Evolutionary conservation across 2,888 invertebrate genomes (phyloP).

Genomic region (Caenorhabditis sinica): DNA sequence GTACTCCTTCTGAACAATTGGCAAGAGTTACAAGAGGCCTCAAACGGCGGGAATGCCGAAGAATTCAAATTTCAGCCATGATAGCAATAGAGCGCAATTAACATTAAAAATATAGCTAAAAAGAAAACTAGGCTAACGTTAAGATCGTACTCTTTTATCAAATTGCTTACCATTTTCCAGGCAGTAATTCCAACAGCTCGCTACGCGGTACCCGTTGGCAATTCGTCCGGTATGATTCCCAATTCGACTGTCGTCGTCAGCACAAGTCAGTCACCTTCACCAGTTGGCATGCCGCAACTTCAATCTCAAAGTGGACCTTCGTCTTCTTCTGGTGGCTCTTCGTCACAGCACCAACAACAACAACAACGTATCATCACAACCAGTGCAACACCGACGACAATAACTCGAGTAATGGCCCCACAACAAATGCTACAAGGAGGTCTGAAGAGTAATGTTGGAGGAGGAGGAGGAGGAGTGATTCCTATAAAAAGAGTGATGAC

Average conservation of each 20-base stretch:
- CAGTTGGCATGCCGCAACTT: slow-evolving; percentile 54
- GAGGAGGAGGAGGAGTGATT: neutral
- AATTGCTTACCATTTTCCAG: slow-evolving; percentile 44
- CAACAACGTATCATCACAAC: neutral
- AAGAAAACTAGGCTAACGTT: too few relatives aligned
- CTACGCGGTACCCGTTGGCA: slow-evolving; percentile 28
- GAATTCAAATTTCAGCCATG: too few relatives aligned
- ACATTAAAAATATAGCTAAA: neutral
- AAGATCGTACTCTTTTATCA: too few relatives aligned
- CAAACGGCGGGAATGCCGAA: too few relatives aligned
- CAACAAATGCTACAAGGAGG: slow-evolving; percentile 23
- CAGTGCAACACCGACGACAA: neutral
- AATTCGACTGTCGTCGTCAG: slow-evolving; percentile 20
- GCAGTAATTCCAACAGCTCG: slow-evolving; percentile 40
- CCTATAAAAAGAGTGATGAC: slow-evolving; percentile 29
- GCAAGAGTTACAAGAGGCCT: too few relatives aligned
- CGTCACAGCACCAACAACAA: neutral
- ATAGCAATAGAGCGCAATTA: too few relatives aligned
- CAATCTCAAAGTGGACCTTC: slow-evolving; percentile 37
- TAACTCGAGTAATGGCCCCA: slow-evolving; percentile 37
- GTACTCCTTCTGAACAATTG: too few relatives aligned
- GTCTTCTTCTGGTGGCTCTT: neutral
- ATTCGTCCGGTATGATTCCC: neutral
- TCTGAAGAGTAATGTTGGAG: slow-evolving; percentile 4
- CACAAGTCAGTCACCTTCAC: slow-evolving; percentile 3